phyloP scores from a whole-genome alignment of 2,797 vertebrate species.

The Malacoraja senta region DNA sequence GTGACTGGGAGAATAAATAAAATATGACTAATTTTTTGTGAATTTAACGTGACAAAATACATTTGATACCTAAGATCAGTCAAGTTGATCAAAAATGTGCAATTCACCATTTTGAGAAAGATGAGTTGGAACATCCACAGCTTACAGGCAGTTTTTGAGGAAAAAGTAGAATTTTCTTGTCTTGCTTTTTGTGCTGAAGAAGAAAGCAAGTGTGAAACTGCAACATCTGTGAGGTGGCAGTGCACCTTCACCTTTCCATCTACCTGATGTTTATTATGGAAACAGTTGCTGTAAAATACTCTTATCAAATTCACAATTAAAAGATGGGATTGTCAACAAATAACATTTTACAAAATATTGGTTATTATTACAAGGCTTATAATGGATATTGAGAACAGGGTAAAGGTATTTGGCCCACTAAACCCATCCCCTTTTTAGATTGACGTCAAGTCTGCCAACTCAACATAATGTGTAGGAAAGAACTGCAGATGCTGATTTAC shows the following conservation, averaged over 20 bases:
- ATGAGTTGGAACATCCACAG: not conserved
- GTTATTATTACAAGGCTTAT: not conserved
- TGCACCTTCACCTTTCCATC: not conserved
- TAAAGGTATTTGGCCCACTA: not conserved
- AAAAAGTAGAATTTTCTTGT: not conserved
- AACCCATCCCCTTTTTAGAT: not conserved
- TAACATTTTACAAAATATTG: not conserved
- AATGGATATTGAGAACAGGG: not conserved
- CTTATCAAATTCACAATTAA: not conserved
- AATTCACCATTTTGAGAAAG: not conserved
- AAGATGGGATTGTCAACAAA: not conserved
- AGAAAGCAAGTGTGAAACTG: not conserved
- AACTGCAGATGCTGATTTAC: too few species aligned
- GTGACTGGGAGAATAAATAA: not conserved
- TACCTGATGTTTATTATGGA: not conserved
- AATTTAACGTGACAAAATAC: not conserved
- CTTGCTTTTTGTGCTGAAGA: not conserved
- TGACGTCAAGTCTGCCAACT: not conserved
- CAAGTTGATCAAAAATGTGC: not conserved
- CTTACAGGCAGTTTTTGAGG: not conserved
- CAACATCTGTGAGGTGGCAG: not conserved
- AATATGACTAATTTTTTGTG: not conserved
- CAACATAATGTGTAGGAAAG: not conserved
- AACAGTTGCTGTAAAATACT: not conserved
- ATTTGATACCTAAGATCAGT: not conserved